A percentile compares a stretch with the other conserved stretches of the same genome.
Evolutionary conservation across 1,140 invertebrate genomes (phyloP).

Genomic region (Steinernema khuongi): DNA sequence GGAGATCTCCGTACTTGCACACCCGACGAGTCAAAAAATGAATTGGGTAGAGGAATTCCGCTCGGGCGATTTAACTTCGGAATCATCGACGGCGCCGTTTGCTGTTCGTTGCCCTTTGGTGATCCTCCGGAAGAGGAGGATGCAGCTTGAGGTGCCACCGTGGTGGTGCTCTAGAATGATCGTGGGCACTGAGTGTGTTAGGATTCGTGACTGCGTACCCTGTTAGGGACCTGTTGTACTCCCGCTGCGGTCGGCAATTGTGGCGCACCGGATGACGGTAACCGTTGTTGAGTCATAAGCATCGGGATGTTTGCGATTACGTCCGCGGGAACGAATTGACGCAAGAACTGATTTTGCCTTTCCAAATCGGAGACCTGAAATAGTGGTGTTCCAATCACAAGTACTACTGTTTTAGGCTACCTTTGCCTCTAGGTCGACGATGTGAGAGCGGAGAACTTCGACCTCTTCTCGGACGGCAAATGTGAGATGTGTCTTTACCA

Average conservation of each 20-base stretch:
- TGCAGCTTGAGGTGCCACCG: not conserved
- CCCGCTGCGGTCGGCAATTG: not conserved
- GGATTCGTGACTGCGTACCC: not conserved
- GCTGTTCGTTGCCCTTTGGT: not conserved
- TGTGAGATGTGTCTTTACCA: conserved; percentile 58
- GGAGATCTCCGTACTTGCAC: not conserved
- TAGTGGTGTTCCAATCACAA: not conserved
- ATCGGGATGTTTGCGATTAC: conserved; percentile 42
- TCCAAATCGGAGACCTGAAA: conserved; percentile 49
- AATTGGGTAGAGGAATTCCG: not conserved
- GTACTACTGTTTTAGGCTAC: conserved; percentile 28
- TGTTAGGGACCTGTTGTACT: not conserved
- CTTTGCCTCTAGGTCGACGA: conserved; percentile 49
- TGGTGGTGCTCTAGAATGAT: not conserved
- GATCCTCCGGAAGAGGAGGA: conserved; percentile 3
- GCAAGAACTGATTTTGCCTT: conserved; percentile 48
- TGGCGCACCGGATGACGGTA: not conserved
- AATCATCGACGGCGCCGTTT: not conserved
- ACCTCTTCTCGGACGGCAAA: conserved; percentile 59
- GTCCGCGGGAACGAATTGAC: conserved; percentile 50
- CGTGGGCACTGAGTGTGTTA: not conserved
- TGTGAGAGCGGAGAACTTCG: conserved; percentile 46
- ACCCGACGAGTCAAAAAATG: not conserved
- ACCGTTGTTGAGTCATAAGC: conserved; percentile 27
- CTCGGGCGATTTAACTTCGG: not conserved